These are phyloP conservation scores for Tor tambroides DNA, from an alignment of 2,113 vertebrate genomes.

Conservation along the genomic window DNA sequence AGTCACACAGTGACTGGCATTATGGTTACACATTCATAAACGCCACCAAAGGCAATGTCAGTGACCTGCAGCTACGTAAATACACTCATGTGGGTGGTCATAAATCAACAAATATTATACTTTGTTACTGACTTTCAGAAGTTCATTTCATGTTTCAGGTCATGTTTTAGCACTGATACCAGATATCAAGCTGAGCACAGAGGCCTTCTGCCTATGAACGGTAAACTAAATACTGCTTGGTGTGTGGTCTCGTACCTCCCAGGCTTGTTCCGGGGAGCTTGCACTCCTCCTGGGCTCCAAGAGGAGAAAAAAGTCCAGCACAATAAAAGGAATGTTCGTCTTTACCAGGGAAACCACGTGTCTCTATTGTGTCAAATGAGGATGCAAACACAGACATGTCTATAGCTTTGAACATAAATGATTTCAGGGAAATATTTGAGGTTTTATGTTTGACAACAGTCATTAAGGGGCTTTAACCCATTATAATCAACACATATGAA, in stretches of 20 bases:
- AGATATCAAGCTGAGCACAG: slow-evolving; percentile 57
- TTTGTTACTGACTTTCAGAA: slow-evolving; percentile 64
- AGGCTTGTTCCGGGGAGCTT: slow-evolving; percentile 73
- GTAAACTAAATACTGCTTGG: slow-evolving; percentile 65
- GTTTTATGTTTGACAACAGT: neutral
- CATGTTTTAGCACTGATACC: slow-evolving; percentile 56
- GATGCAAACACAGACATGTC: slow-evolving; percentile 71
- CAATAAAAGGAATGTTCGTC: slow-evolving; percentile 76
- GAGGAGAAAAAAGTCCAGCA: slow-evolving; percentile 60
- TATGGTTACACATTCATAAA: neutral
- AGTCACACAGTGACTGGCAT: slow-evolving; percentile 2
- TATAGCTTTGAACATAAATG: slow-evolving; percentile 64
- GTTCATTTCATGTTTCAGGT: slow-evolving; percentile 66
- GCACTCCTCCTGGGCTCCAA: slow-evolving; percentile 67
- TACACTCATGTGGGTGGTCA: slow-evolving; percentile 73
- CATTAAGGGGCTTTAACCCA: neutral
- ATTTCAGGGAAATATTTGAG: neutral
- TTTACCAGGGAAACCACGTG: slow-evolving; percentile 65
- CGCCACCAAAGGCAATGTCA: neutral
- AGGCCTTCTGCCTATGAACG: slow-evolving; percentile 55
- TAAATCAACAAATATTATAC: slow-evolving; percentile 70
- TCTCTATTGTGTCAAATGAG: slow-evolving; percentile 72
- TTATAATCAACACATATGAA: neutral
- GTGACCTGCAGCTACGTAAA: slow-evolving; percentile 36
- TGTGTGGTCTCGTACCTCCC: slow-evolving; percentile 82